These are phyloP conservation scores for Metallyticus violacea DNA, from an alignment of 2,888 invertebrate species.

Conservation along the genomic window DNA sequence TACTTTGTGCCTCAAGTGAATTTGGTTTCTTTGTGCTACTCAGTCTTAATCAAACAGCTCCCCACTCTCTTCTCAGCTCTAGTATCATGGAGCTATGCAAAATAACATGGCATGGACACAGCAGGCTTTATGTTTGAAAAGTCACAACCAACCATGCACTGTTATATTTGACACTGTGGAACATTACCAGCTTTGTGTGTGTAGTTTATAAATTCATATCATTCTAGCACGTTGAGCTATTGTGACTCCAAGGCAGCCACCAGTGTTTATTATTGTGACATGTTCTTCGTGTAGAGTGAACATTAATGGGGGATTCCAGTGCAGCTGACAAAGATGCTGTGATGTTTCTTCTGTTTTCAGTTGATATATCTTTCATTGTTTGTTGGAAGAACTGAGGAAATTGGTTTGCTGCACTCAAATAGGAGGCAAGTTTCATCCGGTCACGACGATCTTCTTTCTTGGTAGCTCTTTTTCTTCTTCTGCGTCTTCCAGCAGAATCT, in stretches of 20 bases:
- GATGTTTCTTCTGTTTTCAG: not conserved
- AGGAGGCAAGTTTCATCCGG: not conserved
- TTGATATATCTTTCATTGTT: conserved; percentile 21
- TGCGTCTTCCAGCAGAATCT: conserved; percentile 26
- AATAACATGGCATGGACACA: not conserved
- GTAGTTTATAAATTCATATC: not conserved
- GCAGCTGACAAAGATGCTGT: not conserved
- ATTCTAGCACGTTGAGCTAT: conserved; percentile 25
- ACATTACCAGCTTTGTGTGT: not conserved
- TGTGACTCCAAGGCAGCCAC: conserved; percentile 32
- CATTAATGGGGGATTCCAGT: not conserved
- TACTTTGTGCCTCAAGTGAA: not conserved
- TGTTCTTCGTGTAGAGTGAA: not conserved
- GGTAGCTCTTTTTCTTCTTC: conserved; percentile 20
- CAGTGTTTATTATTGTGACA: conserved; percentile 30
- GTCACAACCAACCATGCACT: not conserved
- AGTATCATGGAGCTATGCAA: not conserved
- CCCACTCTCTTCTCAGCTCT: not conserved
- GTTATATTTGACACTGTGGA: not conserved
- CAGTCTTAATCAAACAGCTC: conserved; percentile 12
- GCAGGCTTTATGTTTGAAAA: not conserved
- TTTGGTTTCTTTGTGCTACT: conserved; percentile 1
- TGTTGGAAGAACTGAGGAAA: conserved; percentile 9
- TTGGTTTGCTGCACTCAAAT: not conserved
- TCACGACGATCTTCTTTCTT: not conserved